Evolutionary conservation across 2,113 vertebrate species (phyloP).

Genomic region (Orthochromis indermauri): DNA sequence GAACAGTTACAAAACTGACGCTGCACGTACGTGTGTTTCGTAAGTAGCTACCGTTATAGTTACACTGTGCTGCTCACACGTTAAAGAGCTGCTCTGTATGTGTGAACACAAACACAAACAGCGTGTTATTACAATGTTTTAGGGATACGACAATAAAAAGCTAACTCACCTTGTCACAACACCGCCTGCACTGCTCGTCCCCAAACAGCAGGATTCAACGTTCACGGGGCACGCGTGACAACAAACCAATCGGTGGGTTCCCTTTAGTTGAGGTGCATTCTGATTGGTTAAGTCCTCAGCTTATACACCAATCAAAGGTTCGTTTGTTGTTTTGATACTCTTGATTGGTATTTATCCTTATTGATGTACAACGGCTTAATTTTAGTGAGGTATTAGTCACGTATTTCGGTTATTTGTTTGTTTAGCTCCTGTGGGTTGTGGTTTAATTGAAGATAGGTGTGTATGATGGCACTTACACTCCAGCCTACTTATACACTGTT

Average conservation of each 20-base stretch:
- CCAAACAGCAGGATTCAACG: not conserved
- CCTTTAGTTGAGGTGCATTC: fast-evolving
- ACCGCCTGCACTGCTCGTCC: not conserved
- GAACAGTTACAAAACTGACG: constrained; percentile 16
- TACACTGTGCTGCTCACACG: not conserved
- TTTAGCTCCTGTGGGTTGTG: not conserved
- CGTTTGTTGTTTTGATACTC: not conserved
- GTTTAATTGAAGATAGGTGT: not conserved
- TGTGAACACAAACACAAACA: not conserved
- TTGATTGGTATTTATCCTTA: not conserved
- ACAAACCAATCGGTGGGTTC: not conserved
- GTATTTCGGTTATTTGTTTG: not conserved
- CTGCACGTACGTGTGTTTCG: not conserved
- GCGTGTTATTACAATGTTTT: not conserved
- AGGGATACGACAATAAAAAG: not conserved
- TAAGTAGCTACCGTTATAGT: not conserved
- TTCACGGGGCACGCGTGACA: not conserved
- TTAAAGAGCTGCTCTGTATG: not conserved
- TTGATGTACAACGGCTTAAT: not conserved
- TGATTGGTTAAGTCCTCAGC: not conserved
- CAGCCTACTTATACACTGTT: not conserved
- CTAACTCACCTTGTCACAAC: not conserved
- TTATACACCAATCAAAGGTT: not conserved
- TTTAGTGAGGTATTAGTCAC: not conserved
- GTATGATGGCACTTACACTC: not conserved